Base-by-base conservation (phyloP, 2,797 vertebrate genomes). In the Sphenodon punctatus region DNA sequence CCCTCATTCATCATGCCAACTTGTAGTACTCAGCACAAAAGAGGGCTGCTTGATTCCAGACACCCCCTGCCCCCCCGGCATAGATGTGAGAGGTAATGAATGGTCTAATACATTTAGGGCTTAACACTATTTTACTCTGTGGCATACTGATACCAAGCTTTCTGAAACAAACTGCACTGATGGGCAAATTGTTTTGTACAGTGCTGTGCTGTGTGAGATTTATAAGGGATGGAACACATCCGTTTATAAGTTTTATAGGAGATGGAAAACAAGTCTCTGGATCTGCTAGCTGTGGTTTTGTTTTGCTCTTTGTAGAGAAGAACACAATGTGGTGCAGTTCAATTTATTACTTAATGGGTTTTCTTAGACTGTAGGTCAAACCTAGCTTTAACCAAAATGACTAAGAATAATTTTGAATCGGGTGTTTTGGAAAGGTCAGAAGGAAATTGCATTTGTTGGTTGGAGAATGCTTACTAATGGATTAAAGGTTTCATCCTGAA, bases 371-470 rank as follows among this genome's bases (percentile, higher is more conserved):
- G 38, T 70, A 78, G 86, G 75, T 89, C 73, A 84, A 80, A 66
- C 16, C 73, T 77, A 85, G 75, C 67, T 25, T 87, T 79, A 79
- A 72, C 61, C 17, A 23, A 77, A 88, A 22, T 34, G 49, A 69
- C 58, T 79, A n/a, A 34, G 68, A 86, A 78, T 78, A 83, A 45
- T 60, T 87, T 92, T 77, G 85, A 67, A 65, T 81, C 1, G 0
- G 20, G 32, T 67, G 66, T 68, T 68, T 91, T 85, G 32, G 88
- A n/a, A 88, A 90, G 82, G 72, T 88, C 76, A 32, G 67, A 60
- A 0, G 0, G 75, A 83, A 90, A 90, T 83, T 45, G 71, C 86
- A 74, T 81, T 85, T 66, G 77, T 74, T 75, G 74, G 71, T 70
- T 15, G 3, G 68, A 66, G 80, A 85, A 88, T 71, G 77, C 43